Evolutionary conservation across 1,140 invertebrate genomes (phyloP).

Genomic region (Drosophila busckii): DNA sequence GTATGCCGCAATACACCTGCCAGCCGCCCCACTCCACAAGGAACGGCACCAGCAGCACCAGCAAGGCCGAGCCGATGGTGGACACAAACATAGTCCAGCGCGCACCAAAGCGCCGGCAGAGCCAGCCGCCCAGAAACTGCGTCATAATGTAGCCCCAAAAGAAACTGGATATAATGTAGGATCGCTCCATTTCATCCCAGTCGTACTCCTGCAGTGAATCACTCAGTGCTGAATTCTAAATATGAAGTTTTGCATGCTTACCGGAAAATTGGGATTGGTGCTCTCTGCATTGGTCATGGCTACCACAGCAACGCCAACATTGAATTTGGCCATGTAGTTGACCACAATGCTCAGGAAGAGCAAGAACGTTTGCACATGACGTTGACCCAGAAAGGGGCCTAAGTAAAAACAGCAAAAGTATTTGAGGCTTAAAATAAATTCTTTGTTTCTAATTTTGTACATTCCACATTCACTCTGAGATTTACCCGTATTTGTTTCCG

Average conservation of each 20-base stretch:
- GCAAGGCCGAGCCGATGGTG: constrained; percentile 79
- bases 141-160: constrained; percentile 82
- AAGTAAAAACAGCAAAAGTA: not conserved
- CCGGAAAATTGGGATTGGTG: constrained; percentile 59
- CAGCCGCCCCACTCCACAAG: constrained; percentile 80
- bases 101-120: constrained; percentile 83
- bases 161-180: constrained; percentile 83
- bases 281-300: constrained; percentile 66
- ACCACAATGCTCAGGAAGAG: constrained; percentile 62
- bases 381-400: constrained; percentile 60
- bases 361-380: constrained; percentile 59
- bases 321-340: constrained; percentile 62
- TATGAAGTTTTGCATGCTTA: constrained; percentile 24
- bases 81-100: constrained; percentile 82
- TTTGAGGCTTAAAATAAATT: not conserved
- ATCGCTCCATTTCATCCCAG: constrained; percentile 80
- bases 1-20: constrained; percentile 81
- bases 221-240: not conserved
- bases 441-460: not conserved
- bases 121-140: constrained; percentile 84
- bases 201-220: constrained; percentile 57
- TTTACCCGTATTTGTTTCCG: constrained; percentile 40
- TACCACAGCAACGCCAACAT: constrained; percentile 62
- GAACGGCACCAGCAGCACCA: constrained; percentile 80
- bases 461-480: too few species aligned